Conservation (phyloP, 2,797 vertebrate genomes). For the Melopsittacus undulatus region DNA sequence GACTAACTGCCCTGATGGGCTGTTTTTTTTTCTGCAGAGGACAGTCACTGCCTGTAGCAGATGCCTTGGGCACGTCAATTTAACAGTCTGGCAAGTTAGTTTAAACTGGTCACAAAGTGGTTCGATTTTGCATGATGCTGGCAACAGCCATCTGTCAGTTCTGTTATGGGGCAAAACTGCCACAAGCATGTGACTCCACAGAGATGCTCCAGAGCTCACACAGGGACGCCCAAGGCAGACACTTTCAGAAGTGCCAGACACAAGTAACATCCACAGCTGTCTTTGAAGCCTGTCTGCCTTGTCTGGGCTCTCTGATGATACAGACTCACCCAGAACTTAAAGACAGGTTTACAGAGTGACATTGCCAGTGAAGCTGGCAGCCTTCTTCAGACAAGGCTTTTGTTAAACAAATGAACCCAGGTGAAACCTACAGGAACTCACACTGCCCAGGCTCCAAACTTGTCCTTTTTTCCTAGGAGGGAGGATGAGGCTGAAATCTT, state of each 20-base stretch:
- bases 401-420: not conserved
- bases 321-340: not conserved
- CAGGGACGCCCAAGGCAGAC: not conserved
- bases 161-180: not conserved
- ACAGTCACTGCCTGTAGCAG: not conserved
- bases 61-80: not conserved
- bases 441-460: not conserved
- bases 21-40: not conserved
- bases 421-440: not conserved
- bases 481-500: not conserved
- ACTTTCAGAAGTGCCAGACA: not conserved
- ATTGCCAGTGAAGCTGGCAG: not conserved
- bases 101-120: not conserved
- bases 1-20: not conserved
- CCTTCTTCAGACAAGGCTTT: not conserved
- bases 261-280: accelerated
- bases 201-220: not conserved
- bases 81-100: not conserved
- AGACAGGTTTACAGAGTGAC: not conserved
- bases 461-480: not conserved
- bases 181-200: not conserved
- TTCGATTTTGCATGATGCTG: not conserved
- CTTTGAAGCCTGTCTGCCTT: not conserved
- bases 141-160: not conserved
- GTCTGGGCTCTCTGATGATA: not conserved